Evolutionary conservation across 2,888 invertebrate species (phyloP), one percentile per base, ranked within the genome.

Genomic region (Scaptomyza caliginosa): DNA sequence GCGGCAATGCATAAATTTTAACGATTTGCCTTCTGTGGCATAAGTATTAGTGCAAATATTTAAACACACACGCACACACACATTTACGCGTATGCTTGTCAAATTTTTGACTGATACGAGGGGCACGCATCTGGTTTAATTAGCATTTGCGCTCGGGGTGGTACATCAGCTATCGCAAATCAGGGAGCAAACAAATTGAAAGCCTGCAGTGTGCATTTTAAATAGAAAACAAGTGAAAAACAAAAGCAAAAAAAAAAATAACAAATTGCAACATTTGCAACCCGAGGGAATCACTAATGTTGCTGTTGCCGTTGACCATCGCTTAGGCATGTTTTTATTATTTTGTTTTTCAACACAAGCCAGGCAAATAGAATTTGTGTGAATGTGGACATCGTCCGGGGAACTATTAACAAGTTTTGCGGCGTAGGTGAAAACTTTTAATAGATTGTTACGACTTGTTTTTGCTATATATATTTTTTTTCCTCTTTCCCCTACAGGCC

Each of bases 31-130:
- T 68, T 64, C 60, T 75, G 58, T 52, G 67, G 59, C 71, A 55
- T 79, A 74, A 79, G 86, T 70, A 83, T 67, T 73, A 55, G 57
- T 46, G 56, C 86, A 88, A 88, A 83, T 88, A 83, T 83, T 88
- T 86, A 56, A 49, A 46, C 48, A 28, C 55, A 24, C 49, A 43
- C 17, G 24, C 24, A 23, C 16, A 19, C 32, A 23, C 13, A 28
- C 23, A 43, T 24, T 30, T 36, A 17, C 30, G 23, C 21, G 55
- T 55, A 21, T 32, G 56, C 11, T 16, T 34, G 26, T 16, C 24
- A 54, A 52, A 24, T 55, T 57, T 57, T 49, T n/a, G 32, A 62
- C 63, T 66, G 79, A 78, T 83, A 77, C 78, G 74, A 45, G 28
- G 17, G 8, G 28, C 28, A 56, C 38, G 52, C 48, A 40, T 50